These are phyloP conservation scores for Calameuta pallipes DNA, from an alignment of 2,888 invertebrate species.

Conservation along the genomic window DNA sequence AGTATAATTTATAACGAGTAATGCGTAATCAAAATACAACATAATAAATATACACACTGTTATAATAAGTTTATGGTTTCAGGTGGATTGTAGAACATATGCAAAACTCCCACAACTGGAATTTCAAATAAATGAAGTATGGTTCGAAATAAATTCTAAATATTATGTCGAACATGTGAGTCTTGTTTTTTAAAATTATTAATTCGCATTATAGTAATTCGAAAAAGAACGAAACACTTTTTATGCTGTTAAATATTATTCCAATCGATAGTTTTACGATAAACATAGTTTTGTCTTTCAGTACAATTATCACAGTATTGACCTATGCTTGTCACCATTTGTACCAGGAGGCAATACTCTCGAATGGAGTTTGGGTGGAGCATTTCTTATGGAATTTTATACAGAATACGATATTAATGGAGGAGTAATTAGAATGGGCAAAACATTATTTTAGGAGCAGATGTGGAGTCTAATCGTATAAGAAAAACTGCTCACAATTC, in stretches of 20 bases:
- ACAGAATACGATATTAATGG: conserved; percentile 66
- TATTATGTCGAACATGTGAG: conserved; percentile 72
- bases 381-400: conserved; percentile 68
- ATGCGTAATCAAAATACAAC: not conserved
- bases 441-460: conserved; percentile 48
- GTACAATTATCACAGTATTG: conserved; percentile 57
- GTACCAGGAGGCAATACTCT: conserved; percentile 41
- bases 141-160: conserved; percentile 71
- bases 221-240: not conserved
- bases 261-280: not conserved
- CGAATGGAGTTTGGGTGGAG: conserved; percentile 67
- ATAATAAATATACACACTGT: not conserved
- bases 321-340: conserved; percentile 67
- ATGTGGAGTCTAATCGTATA: not conserved
- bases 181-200: not conserved
- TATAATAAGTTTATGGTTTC: conserved; percentile 24
- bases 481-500: not conserved
- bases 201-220: not conserved
- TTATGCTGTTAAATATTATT: not conserved
- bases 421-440: conserved; percentile 64
- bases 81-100: conserved; percentile 73
- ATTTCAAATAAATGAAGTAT: conserved; percentile 71
- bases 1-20: not conserved
- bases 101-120: conserved; percentile 72
- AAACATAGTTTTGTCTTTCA: conserved; percentile 43